Conservation (phyloP, 37 sponge, comb jelly and placozoan species). For the Cliona cf. orientalis region DNA sequence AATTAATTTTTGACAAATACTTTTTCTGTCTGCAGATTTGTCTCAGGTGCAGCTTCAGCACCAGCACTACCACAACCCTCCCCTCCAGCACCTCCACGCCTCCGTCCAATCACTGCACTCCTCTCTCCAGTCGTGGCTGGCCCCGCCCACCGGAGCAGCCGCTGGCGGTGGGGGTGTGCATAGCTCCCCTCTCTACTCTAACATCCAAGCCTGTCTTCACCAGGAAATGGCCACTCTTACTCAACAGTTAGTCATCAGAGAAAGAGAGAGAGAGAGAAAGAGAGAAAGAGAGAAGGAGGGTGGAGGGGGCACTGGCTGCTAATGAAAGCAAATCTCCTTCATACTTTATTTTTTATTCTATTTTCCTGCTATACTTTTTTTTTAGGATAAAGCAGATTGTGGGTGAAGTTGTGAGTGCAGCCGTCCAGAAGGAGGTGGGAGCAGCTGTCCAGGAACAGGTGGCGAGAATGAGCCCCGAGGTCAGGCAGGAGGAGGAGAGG, state of each 20-base stretch:
- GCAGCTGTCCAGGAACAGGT: conserved; percentile 26
- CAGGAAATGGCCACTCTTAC: conserved; percentile 18
- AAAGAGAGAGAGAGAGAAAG: background rate
- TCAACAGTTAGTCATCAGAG: conserved; percentile 42
- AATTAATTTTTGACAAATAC: background rate
- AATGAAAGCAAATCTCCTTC: background rate
- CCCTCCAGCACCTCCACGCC: conserved; percentile 40
- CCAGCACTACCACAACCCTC: conserved; percentile 32
- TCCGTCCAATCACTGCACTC: conserved; percentile 36
- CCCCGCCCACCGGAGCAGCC: too few relatives aligned
- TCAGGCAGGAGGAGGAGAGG: conserved; percentile 1
- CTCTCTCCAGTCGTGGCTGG: conserved; percentile 26
- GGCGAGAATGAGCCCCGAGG: background rate
- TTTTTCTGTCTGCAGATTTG: conserved; percentile 40
- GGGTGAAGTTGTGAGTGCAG: conserved; percentile 7
- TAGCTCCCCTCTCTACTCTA: conserved; percentile 24
- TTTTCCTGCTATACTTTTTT: background rate
- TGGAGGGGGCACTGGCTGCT: too few relatives aligned
- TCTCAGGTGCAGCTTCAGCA: conserved; percentile 56
- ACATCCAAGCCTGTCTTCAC: conserved; percentile 23
- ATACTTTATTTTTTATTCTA: background rate
- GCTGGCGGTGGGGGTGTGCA: too few relatives aligned
- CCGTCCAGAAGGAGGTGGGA: conserved; percentile 34
- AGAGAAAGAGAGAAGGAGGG: background rate
- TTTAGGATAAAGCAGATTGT: conserved; percentile 21